Base-by-base conservation (phyloP, 2,113 vertebrate species). In the Sphyrna mokarran region DNA sequence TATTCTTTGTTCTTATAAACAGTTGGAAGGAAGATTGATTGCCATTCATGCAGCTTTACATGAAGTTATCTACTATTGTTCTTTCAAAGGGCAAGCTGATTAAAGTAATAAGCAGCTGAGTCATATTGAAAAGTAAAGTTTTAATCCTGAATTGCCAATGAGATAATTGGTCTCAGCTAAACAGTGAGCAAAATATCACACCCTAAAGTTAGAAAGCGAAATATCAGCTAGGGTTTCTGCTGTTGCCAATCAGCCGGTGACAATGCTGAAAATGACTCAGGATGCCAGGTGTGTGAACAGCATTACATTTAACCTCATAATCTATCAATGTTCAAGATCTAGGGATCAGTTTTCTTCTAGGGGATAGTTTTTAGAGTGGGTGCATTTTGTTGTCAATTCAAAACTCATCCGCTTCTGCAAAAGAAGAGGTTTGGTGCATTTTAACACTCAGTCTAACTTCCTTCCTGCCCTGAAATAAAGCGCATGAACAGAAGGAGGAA, bases 11-110 rank as follows among this genome's bases (percentile, higher is more conserved):
- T 54, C 29, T 63, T 93, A 16, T 63, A 93, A 93, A 68, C 90
- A 93, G n/a, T 93, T 66, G 33, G 58, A 66, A 68, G 61, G n/a
- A 68, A 61, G 63, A 68, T 93, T 93, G 61, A 93, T 93, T 93
- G 58, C 40, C 58, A 68, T 16, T 93, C 68, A 87, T 26, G 54
- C 43, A 93, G 61, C 58, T 66, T 66, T 1, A 37, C 61, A 93
- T 66, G 18, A 93, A 93, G 63, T 66, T 93, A 37, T 93, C 16
- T 10, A 37, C 90, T 14, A 37, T 5, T 33, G 61, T 18, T 54
- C 29, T 54, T 40, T 83, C 5, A 33, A 43, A 20, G 37, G 37
- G 80, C 6, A 4, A 83, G 80, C 80, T 83, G 80, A 40, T 83
- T 83, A 83, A 54, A 87, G 9, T 23, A 23, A 3, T 0, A 10